A percentile compares a stretch with the other conserved stretches of the same genome.
phyloP scores from a whole-genome alignment of 2,888 invertebrate genomes.

The Junonia oenone region DNA sequence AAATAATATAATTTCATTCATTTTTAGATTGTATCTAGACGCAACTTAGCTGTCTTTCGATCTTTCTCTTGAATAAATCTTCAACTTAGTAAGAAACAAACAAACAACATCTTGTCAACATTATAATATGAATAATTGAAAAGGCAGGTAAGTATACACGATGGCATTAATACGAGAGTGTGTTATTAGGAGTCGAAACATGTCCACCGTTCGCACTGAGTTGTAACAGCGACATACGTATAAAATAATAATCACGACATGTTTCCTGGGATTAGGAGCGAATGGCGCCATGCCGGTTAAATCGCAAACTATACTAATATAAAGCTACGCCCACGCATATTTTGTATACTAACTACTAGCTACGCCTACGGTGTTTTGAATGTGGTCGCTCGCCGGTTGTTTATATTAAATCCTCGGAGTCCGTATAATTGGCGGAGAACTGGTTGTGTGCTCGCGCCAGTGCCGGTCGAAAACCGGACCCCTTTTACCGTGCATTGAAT shows the following conservation, averaged over 20 bases:
- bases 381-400: slow-evolving; percentile 45
- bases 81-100: not conserved
- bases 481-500: slow-evolving; percentile 43
- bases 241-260: slow-evolving; percentile 27
- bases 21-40: slow-evolving; percentile 9
- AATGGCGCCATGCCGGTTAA: slow-evolving; percentile 21
- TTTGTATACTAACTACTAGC: slow-evolving; percentile 27
- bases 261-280: slow-evolving; percentile 27
- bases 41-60: not conserved
- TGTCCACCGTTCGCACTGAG: slow-evolving; percentile 23
- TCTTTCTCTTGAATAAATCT: slow-evolving; percentile 5
- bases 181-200: slow-evolving; percentile 28
- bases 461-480: slow-evolving; percentile 48
- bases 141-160: slow-evolving; percentile 24
- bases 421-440: slow-evolving; percentile 48
- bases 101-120: slow-evolving; percentile 18
- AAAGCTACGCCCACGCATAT: slow-evolving; percentile 27
- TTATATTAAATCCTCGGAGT: slow-evolving; percentile 43
- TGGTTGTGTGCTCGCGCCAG: slow-evolving; percentile 32
- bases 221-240: slow-evolving; percentile 23
- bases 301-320: slow-evolving; percentile 26
- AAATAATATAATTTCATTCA: slow-evolving; percentile 18
- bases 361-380: slow-evolving; percentile 36
- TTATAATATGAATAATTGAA: slow-evolving; percentile 32
- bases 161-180: slow-evolving; percentile 23